These are phyloP conservation scores for Acanthopleura granulata DNA, from an alignment of 2,888 invertebrate species.

Conservation along the genomic window DNA sequence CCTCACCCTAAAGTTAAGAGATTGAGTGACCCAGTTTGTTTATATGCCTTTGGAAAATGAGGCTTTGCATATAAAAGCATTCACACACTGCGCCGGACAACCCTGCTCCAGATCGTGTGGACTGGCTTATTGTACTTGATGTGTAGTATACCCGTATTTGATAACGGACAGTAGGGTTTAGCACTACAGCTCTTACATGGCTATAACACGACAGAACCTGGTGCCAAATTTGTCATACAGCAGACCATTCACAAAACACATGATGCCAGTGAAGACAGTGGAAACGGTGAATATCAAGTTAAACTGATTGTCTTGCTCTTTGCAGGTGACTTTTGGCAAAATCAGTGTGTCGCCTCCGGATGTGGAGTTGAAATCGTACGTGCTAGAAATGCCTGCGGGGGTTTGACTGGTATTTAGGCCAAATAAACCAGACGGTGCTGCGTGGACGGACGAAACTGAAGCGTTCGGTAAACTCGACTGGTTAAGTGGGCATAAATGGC, in stretches of 20 bases:
- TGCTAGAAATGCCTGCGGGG: not conserved
- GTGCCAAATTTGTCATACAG: conserved; percentile 40
- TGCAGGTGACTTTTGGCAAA: conserved; percentile 22
- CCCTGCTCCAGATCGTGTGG: too few species aligned
- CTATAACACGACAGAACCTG: conserved; percentile 32
- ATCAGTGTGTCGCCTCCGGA: not conserved
- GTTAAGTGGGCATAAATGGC: conserved; percentile 18
- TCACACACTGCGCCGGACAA: too few species aligned
- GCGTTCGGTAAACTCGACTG: not conserved
- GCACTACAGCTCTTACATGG: conserved; percentile 34
- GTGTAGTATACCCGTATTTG: too few species aligned
- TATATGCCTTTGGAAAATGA: too few species aligned
- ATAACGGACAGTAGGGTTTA: too few species aligned
- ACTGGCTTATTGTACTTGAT: too few species aligned
- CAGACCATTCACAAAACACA: conserved; percentile 35
- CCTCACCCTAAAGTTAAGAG: too few species aligned
- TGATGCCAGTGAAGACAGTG: conserved; percentile 35
- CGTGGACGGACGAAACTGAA: not conserved
- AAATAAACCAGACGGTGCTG: not conserved
- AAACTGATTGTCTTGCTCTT: conserved; percentile 36
- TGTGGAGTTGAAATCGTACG: not conserved
- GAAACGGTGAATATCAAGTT: conserved; percentile 40
- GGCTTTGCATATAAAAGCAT: too few species aligned
- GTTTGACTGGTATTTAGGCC: not conserved
- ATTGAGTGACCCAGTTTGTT: too few species aligned